A percentile compares a stretch with the other conserved stretches of the same genome.
Conservation (phyloP, 1,140 invertebrate genomes). For the Colletes latitarsis region DNA sequence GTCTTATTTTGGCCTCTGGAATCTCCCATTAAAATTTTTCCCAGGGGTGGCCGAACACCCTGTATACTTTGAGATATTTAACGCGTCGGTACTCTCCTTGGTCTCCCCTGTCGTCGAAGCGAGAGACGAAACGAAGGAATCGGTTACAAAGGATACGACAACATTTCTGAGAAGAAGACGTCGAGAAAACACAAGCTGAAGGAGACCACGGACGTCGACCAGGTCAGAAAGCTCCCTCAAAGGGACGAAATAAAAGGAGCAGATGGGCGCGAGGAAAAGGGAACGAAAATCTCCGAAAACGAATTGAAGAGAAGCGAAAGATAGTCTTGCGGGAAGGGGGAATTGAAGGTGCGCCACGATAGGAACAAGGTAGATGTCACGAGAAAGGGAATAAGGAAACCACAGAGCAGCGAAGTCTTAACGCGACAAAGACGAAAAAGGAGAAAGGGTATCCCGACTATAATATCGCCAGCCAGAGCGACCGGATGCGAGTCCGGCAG, state of each 20-base stretch:
- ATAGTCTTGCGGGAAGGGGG: background rate
- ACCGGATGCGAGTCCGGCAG: slow-evolving; percentile 19
- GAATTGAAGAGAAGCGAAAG: background rate
- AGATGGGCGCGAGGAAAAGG: background rate
- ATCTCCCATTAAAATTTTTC: too few relatives aligned
- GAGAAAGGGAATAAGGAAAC: slow-evolving; percentile 5
- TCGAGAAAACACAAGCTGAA: too few relatives aligned
- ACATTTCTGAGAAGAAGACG: background rate
- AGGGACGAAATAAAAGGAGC: background rate
- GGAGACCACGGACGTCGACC: background rate
- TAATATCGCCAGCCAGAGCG: slow-evolving; percentile 13
- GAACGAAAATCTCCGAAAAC: background rate
- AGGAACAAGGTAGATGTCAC: background rate
- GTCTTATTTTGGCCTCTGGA: too few relatives aligned
- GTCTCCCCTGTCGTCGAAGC: too few relatives aligned
- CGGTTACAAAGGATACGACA: too few relatives aligned
- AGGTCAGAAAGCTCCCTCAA: background rate
- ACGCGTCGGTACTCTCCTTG: too few relatives aligned
- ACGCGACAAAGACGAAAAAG: slow-evolving; percentile 8
- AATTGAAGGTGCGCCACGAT: background rate
- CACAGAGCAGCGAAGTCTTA: slow-evolving; percentile 1
- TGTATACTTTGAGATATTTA: too few relatives aligned
- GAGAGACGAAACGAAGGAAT: background rate
- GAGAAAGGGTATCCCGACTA: slow-evolving; percentile 20
- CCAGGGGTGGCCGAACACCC: too few relatives aligned